These are phyloP conservation scores for Triplophysa rosa DNA, from an alignment of 2,113 vertebrate genomes.

Conservation along the genomic window DNA sequence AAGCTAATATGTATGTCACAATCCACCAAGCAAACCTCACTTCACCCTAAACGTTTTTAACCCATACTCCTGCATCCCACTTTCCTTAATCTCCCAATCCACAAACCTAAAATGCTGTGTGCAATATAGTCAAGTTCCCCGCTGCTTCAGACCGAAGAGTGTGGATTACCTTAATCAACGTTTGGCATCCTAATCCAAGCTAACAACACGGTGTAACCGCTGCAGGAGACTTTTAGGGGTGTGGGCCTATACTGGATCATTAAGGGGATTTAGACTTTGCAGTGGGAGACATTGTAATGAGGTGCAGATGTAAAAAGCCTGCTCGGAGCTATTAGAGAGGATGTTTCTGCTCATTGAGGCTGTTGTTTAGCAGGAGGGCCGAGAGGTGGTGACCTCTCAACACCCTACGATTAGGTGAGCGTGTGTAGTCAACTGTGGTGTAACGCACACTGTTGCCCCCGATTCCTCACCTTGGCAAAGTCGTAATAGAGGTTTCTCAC, in stretches of 20 bases:
- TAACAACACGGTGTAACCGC: conserved; percentile 39
- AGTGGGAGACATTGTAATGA: conserved; percentile 39
- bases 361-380: conserved; percentile 7
- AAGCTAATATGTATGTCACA: no score
- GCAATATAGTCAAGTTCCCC: conserved; percentile 37
- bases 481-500: conserved; percentile 6
- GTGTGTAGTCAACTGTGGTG: neutral
- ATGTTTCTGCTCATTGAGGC: conserved; percentile 19
- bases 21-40: no score
- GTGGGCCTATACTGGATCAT: conserved; percentile 47
- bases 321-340: conserved; percentile 11
- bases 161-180: conserved; percentile 60
- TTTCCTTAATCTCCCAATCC: conserved; percentile 48
- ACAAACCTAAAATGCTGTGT: conserved; percentile 47
- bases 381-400: conserved; percentile 17
- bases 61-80: neutral
- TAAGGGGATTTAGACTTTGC: conserved; percentile 52
- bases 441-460: conserved; percentile 8
- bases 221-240: conserved; percentile 27
- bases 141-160: conserved; percentile 47
- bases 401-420: conserved; percentile 25
- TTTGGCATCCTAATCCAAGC: conserved; percentile 51
- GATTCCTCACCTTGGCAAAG: conserved; percentile 1
- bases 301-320: conserved; percentile 29
- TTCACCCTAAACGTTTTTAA: conserved; percentile 22